Evolutionary conservation across 2,797 vertebrate genomes (phyloP).

Genomic region (Esox lucius): DNA sequence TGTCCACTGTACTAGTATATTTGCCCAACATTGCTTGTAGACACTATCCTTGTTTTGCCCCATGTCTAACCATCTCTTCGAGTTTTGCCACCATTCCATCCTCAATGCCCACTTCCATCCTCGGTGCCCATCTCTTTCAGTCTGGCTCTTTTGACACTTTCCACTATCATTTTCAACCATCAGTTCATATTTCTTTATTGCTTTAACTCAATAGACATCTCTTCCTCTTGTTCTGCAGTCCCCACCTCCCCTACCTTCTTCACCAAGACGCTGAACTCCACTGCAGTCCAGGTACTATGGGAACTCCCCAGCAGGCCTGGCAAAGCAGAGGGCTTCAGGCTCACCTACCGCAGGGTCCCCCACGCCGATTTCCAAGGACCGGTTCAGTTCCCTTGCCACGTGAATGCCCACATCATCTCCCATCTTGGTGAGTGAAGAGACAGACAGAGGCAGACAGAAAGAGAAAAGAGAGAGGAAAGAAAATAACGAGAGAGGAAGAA

Average conservation of each 20-base stretch:
- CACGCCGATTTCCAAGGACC: slow-evolving; percentile 50
- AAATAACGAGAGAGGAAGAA: background rate
- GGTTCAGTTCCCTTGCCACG: slow-evolving; percentile 49
- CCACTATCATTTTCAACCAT: background rate
- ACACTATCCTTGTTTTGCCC: background rate
- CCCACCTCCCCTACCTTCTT: slow-evolving; percentile 59
- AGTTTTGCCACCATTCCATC: background rate
- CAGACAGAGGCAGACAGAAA: slow-evolving; percentile 4
- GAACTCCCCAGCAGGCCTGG: slow-evolving; percentile 51
- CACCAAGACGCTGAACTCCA: slow-evolving; percentile 52
- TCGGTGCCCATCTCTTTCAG: slow-evolving; percentile 6
- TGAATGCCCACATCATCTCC: slow-evolving; percentile 52
- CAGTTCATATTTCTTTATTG: background rate
- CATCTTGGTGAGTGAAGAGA: slow-evolving; percentile 52
- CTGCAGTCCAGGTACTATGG: slow-evolving; percentile 60
- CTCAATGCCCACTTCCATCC: too few relatives aligned
- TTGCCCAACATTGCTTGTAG: background rate
- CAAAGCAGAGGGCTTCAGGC: slow-evolving; percentile 55
- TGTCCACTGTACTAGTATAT: background rate
- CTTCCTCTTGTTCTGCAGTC: slow-evolving; percentile 37
- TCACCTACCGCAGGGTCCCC: slow-evolving; percentile 57
- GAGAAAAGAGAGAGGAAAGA: too few relatives aligned
- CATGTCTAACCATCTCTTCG: background rate
- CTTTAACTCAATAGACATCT: background rate
- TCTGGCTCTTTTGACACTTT: background rate